Percentiles rank a stretch among this genome's conserved stretches.
phyloP scores from a whole-genome alignment of 2,888 invertebrate genomes.

The Epistrophella euchroma region DNA sequence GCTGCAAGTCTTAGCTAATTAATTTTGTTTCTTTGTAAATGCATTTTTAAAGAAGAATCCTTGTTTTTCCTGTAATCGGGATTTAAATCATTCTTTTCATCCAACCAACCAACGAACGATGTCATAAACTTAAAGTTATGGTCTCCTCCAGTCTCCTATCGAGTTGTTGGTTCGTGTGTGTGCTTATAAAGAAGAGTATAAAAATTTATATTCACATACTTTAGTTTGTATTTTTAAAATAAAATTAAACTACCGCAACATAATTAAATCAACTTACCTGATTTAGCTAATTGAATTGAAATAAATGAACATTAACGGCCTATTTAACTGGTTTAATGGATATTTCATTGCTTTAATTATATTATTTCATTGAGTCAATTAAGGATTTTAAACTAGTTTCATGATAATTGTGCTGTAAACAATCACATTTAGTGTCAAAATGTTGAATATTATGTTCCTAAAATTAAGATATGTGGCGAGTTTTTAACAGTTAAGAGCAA shows the following conservation, averaged over 20 bases:
- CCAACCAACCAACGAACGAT: conserved; percentile 16
- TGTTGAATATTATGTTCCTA: too few relatives aligned
- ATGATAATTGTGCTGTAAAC: not conserved
- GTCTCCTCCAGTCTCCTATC: not conserved
- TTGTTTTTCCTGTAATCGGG: conserved; percentile 30
- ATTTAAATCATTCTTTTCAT: conserved; percentile 53
- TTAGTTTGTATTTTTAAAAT: not conserved
- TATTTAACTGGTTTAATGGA: not conserved
- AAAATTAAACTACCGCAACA: not conserved
- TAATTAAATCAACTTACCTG: not conserved
- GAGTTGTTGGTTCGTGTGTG: not conserved
- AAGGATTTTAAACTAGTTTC: not conserved
- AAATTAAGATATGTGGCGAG: too few relatives aligned
- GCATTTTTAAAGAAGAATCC: not conserved
- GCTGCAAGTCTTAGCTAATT: conserved; percentile 56
- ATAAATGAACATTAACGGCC: not conserved
- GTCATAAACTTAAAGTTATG: conserved; percentile 50
- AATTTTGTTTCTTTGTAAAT: conserved; percentile 41
- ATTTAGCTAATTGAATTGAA: conserved; percentile 11
- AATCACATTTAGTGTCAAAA: not conserved
- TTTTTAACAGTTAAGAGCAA: too few relatives aligned
- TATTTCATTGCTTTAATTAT: not conserved
- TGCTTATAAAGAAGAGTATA: not conserved
- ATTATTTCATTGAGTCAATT: not conserved
- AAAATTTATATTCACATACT: not conserved